Base-by-base conservation (phyloP, 1,140 invertebrate species). In the Drosophila murphyi region DNA sequence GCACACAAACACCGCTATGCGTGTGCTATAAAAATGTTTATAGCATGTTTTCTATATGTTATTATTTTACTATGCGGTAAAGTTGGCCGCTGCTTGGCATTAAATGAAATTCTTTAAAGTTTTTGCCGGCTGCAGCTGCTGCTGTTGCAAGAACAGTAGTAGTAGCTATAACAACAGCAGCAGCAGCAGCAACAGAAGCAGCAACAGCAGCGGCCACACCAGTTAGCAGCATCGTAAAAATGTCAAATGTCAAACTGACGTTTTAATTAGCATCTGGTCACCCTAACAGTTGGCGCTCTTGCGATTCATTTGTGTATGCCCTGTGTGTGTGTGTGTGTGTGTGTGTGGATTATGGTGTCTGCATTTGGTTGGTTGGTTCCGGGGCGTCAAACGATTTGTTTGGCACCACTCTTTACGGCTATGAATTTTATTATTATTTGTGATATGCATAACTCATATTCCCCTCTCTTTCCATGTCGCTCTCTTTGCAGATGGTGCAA, bases 401-500 rank as follows among this genome's bases (percentile, higher is more conserved):
- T 76, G 68, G 31, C 12, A 47, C 54, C 39, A 45, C 35, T 45
- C 43, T 77, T 77, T 54, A 68, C 62, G 57, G 71, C 59, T 57
- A 52, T 63, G 34, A 61, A 73, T 77, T 77, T 74, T 72, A 62
- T 76, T 56, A 67, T 68, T 43, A 50, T 56, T 75, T 78, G 50
- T 64, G 72, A 72, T 71, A 71, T 72, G 54, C 72, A 69, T 69
- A 80, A 72, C 68, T 75, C 68, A 75, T 61, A 5, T 52, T 57
- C 34, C 2, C 34, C 55, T 51, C 20, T 56, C 8, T 55, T 32
- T 93, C n/a, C 20, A 20, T 20, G 20, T 91, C 93, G 93, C 92
- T 95, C 93, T 94, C 92, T 91, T 97, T 97, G 81, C 96, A 99
- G 98, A 99, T 99, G 99, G 98, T 99, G 93, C 99, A 99, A 96